Percentiles rank a stretch among this genome's conserved stretches.
Evolutionary conservation across 2,888 invertebrate species (phyloP).

Genomic region (Protonemura montana): DNA sequence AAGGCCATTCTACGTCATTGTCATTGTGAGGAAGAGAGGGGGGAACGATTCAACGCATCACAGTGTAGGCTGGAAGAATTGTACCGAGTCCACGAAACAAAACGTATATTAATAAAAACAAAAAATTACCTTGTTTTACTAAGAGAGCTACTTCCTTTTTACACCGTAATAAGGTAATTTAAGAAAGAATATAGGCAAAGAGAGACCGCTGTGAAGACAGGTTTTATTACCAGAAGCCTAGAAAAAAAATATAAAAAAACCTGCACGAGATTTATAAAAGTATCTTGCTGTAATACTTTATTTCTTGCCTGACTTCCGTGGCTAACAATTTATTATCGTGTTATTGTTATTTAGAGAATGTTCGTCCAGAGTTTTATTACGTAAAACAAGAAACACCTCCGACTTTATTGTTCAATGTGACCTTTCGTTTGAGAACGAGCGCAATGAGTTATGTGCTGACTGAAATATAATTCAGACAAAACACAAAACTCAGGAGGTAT

Average conservation of each 20-base stretch:
- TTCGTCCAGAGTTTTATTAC: background rate
- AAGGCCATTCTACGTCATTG: background rate
- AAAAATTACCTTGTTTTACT: background rate
- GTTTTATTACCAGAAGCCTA: background rate
- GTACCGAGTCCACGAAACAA: background rate
- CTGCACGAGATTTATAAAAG: slow-evolving; percentile 12
- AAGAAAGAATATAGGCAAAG: background rate
- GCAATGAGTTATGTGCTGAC: background rate
- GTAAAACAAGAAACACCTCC: slow-evolving; percentile 1
- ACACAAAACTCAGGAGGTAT: background rate
- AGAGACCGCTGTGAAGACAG: background rate
- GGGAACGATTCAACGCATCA: background rate
- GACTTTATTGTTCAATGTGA: slow-evolving; percentile 12
- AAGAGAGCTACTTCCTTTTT: background rate
- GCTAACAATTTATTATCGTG: background rate
- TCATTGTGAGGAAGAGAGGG: background rate
- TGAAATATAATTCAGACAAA: background rate
- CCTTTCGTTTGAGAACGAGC: background rate
- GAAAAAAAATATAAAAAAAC: background rate
- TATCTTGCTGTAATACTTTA: background rate
- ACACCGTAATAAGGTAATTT: background rate
- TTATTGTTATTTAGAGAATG: slow-evolving; percentile 12
- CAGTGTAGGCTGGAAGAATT: background rate
- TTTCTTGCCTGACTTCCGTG: background rate
- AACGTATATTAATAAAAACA: background rate